Base-by-base conservation (phyloP, 2,888 invertebrate genomes). In the Neelides folsomi region DNA sequence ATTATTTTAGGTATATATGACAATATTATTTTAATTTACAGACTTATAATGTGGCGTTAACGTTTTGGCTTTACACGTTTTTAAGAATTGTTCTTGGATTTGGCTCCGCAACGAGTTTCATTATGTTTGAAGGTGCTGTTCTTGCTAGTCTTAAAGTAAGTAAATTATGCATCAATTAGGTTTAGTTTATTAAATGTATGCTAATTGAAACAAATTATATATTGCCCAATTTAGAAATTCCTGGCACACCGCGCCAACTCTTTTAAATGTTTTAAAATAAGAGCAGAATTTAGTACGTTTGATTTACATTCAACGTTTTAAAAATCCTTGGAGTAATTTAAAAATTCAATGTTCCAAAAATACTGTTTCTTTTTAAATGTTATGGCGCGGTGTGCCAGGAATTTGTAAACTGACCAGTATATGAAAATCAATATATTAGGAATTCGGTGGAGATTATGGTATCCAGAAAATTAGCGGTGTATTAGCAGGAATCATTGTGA, bases 61-160 rank as follows among this genome's bases (percentile, higher is more conserved):
- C 83, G 0, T 84, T 84, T 68, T 83, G 83, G 82, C 67, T 78
- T 1, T 84, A 85, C 67, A 64, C 66, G 6, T 47, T 65, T 16
- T 54, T 65, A 18, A 52, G 67, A 18, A 54, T 65, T 7, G 48
- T 66, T 12, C 56, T 66, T 7, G 82, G 83, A 0, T 51, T 66
- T 42, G 53, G 61, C 15, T 60, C 64, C 39, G 66, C 66, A 8
- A 83, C 83, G 1, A 79, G 81, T 0, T 83, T 82, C 67, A 82
- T 83, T 20, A 83, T 85, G 81, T 84, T 84, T 67, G 83, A 84
- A 70, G 70, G 83, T 1, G 85, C 84, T 1, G 83, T 82, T 2
- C 81, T 85, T 53, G 81, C 83, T 5, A 81, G 84, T 63, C 71
- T 84, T 77, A 65, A 56, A 60, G 64, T 58, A 47, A 50, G 36